Evolutionary conservation across 2,113 vertebrate genomes (phyloP), one percentile per base, ranked within the genome.

Genomic region (Pelvicachromis taeniatus): DNA sequence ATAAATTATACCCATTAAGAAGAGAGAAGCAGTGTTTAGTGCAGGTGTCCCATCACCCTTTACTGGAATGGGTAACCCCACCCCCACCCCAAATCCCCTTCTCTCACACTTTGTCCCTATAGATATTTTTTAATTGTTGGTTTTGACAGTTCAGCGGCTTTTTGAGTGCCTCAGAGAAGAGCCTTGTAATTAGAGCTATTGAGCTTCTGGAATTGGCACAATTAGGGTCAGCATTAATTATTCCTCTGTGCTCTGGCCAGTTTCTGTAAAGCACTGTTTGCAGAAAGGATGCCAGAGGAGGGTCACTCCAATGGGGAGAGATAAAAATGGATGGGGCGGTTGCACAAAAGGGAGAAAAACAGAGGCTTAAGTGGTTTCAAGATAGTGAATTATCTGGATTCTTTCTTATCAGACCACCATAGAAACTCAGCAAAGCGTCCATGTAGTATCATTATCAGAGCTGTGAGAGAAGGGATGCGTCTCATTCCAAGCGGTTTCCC

Each of bases 141-240:
- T 89, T 92, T 92, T 95, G 95, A 96, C 95, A 96, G 96, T 96
- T 97, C 93, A 96, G 96, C 95, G 85, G 94, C 96, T 95, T 94
- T 91, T 95, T 94, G 95, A 95, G 92, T 92, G 92, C 93, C 93
- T 94, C 90, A 89, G 88, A 95, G 94, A 95, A 95, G 96, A 96
- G 95, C 93, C 95, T 95, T 96, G 96, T 97, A 97, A 98, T 97
- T 97, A 97, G 96, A 98, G 96, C 97, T 97, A 97, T 97, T 97
- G 96, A 97, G 95, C 93, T 94, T 88, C 94, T 95, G 94, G 96
- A 97, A 97, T 96, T 97, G 97, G 96, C 96, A 97, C 97, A 97
- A 97, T 97, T 97, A 97, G 95, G 95, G 93, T 96, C 95, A 95
- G 92, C 94, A 94, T 97, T 96, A 97, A 97, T 96, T 96, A 96